phyloP scores from a whole-genome alignment of 2,113 vertebrate genomes.

The Formicarius rufipectus region DNA sequence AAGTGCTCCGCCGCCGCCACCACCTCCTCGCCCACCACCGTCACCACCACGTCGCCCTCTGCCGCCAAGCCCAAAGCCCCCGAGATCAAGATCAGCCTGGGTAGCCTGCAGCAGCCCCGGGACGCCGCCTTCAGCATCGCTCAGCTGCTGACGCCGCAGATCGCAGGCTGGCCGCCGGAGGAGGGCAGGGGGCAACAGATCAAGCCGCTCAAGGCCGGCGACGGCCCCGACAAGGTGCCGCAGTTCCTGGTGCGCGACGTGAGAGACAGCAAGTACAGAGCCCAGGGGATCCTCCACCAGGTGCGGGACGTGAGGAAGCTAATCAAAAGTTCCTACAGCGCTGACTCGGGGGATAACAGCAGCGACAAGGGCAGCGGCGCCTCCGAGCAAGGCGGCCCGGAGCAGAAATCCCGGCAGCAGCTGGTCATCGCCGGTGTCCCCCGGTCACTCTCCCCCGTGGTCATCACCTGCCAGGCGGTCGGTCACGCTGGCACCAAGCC shows the following conservation, averaged over 20 bases:
- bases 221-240: slow-evolving; percentile 86
- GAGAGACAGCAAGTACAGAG: slow-evolving; percentile 84
- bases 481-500: slow-evolving; percentile 73
- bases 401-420: slow-evolving; percentile 76
- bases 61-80: slow-evolving; percentile 72
- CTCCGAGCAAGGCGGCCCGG: slow-evolving; percentile 72
- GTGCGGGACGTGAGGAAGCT: slow-evolving; percentile 94
- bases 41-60: neutral
- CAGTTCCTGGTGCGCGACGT: slow-evolving; percentile 92
- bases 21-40: neutral
- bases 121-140: slow-evolving; percentile 81
- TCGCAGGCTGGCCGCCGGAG: slow-evolving; percentile 67
- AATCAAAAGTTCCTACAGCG: slow-evolving; percentile 89
- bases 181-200: slow-evolving; percentile 67
- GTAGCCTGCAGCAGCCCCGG: slow-evolving; percentile 76
- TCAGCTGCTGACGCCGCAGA: slow-evolving; percentile 82
- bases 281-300: slow-evolving; percentile 88
- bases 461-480: slow-evolving; percentile 93
- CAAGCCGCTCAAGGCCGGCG: slow-evolving; percentile 71
- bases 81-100: slow-evolving; percentile 90
- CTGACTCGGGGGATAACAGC: slow-evolving; percentile 81
- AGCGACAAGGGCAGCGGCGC: slow-evolving; percentile 72
- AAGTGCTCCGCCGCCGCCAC: slow-evolving; percentile 61
- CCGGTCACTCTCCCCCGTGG: slow-evolving; percentile 83
- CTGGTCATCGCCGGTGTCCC: slow-evolving; percentile 58